phyloP scores from a whole-genome alignment of 2,888 invertebrate genomes.

The Caenorhabditis panamensis region DNA sequence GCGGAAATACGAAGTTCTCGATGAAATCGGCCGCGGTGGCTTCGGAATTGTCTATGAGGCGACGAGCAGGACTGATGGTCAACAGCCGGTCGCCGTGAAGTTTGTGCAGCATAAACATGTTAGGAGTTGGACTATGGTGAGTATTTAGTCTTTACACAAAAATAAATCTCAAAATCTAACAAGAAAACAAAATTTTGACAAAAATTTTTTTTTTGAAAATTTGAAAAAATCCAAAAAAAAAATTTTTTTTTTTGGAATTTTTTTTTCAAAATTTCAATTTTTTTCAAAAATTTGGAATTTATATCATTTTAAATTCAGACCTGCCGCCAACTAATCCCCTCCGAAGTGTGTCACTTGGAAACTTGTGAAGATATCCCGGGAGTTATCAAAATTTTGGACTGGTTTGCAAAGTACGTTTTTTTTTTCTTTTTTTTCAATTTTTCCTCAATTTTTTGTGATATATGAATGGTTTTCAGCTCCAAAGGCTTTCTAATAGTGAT shows the following conservation, averaged over 20 bases:
- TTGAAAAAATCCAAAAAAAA: not conserved
- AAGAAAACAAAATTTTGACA: not conserved
- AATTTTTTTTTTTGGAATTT: conserved; percentile 1
- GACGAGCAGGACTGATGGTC: conserved; percentile 65
- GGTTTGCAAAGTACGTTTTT: conserved; percentile 76
- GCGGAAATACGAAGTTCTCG: conserved; percentile 71
- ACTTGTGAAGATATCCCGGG: conserved; percentile 76
- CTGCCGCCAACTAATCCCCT: conserved; percentile 76
- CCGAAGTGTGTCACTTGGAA: conserved; percentile 78
- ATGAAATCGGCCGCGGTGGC: conserved; percentile 79
- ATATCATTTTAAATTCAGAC: conserved; percentile 61
- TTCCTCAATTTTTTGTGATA: not conserved
- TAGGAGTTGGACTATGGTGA: conserved; percentile 76
- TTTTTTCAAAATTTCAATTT: not conserved
- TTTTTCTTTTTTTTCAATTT: not conserved
- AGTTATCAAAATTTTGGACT: conserved; percentile 76
- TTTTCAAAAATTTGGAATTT: not conserved
- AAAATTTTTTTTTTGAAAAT: not conserved
- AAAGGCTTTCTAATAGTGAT: conserved; percentile 79
- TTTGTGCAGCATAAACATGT: conserved; percentile 79
- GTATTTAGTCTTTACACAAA: not conserved
- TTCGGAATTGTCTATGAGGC: conserved; percentile 78
- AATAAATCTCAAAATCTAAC: not conserved
- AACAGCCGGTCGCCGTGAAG: conserved; percentile 78
- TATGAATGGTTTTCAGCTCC: conserved; percentile 66